A percentile compares a stretch with the other conserved stretches of the same genome.
Evolutionary conservation across 2,888 invertebrate species (phyloP).

Genomic region (Hofmannophila pseudospretella): DNA sequence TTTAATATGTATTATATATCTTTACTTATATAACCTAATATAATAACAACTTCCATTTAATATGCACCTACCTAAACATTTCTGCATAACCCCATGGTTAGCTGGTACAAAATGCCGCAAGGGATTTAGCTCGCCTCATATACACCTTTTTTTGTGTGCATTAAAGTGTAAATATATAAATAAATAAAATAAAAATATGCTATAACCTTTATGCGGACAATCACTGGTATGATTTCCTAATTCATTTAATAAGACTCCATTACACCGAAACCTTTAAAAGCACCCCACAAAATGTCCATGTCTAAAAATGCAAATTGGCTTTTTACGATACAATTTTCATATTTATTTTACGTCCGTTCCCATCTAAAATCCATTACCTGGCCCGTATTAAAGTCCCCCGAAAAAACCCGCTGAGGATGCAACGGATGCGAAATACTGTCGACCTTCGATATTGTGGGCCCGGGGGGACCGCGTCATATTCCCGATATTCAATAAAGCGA

Average conservation of each 20-base stretch:
- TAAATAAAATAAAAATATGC: too few relatives aligned
- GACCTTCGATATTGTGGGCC: slow-evolving; percentile 9
- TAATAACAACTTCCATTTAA: too few relatives aligned
- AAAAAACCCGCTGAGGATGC: slow-evolving; percentile 54
- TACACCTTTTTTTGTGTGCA: too few relatives aligned
- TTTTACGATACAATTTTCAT: slow-evolving; percentile 12
- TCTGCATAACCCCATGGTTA: too few relatives aligned
- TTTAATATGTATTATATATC: too few relatives aligned
- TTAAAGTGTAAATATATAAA: too few relatives aligned
- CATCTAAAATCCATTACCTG: slow-evolving; percentile 45
- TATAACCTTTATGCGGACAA: too few relatives aligned
- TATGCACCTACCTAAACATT: too few relatives aligned
- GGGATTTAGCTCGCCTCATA: too few relatives aligned
- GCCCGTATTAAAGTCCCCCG: slow-evolving; percentile 35
- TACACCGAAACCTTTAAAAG: slow-evolving; percentile 1
- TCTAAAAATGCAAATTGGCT: slow-evolving; percentile 11
- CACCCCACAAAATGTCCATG: slow-evolving; percentile 3
- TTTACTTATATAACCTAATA: too few relatives aligned
- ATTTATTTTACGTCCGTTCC: slow-evolving; percentile 13
- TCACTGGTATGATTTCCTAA: too few relatives aligned
- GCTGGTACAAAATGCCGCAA: too few relatives aligned
- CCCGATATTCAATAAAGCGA: slow-evolving; percentile 62
- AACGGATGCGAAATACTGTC: slow-evolving; percentile 36
- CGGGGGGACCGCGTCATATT: slow-evolving; percentile 6
- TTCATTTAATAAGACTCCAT: background rate